Percentiles rank a stretch among this genome's conserved stretches.
These are phyloP conservation scores for Clistopyga incitator DNA, from an alignment of 2,888 invertebrate genomes.

Conservation along the genomic window DNA sequence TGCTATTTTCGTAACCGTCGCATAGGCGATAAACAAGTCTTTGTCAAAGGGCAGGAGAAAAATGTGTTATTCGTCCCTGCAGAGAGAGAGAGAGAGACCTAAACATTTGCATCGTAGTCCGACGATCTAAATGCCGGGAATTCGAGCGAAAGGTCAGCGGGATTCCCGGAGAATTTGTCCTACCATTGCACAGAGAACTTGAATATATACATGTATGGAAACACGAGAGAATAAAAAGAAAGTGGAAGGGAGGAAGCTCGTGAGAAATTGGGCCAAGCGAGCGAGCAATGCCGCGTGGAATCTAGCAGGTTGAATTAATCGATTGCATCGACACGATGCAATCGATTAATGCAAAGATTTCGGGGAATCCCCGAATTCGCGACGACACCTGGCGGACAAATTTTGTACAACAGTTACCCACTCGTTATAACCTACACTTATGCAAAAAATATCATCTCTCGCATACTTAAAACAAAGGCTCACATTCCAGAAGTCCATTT, in stretches of 20 bases:
- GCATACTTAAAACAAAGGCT: too few relatives aligned
- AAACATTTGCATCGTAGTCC: constrained; percentile 10
- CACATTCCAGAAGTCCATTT: too few relatives aligned
- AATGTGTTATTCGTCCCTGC: constrained; percentile 6
- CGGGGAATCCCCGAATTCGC: too few relatives aligned
- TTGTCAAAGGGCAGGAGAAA: neutral
- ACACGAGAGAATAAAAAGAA: constrained; percentile 6
- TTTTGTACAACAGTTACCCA: too few relatives aligned
- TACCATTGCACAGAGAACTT: neutral
- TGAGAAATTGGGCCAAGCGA: constrained; percentile 37
- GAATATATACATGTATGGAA: neutral
- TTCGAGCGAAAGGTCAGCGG: constrained; percentile 49
- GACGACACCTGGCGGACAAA: too few relatives aligned
- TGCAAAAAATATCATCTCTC: too few relatives aligned
- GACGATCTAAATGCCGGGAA: constrained; percentile 37
- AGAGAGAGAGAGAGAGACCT: neutral
- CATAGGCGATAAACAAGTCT: neutral
- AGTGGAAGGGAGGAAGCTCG: neutral
- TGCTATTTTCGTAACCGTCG: too few relatives aligned
- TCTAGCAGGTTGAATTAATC: constrained; percentile 40
- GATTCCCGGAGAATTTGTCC: constrained; percentile 1
- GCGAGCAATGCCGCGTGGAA: constrained; percentile 2
- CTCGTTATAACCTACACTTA: too few relatives aligned
- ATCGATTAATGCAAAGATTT: too few relatives aligned
- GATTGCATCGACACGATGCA: constrained; percentile 24